Evolutionary conservation across 2,888 invertebrate genomes (phyloP), one percentile per base, ranked within the genome.

Genomic region (Conus canariensis): DNA sequence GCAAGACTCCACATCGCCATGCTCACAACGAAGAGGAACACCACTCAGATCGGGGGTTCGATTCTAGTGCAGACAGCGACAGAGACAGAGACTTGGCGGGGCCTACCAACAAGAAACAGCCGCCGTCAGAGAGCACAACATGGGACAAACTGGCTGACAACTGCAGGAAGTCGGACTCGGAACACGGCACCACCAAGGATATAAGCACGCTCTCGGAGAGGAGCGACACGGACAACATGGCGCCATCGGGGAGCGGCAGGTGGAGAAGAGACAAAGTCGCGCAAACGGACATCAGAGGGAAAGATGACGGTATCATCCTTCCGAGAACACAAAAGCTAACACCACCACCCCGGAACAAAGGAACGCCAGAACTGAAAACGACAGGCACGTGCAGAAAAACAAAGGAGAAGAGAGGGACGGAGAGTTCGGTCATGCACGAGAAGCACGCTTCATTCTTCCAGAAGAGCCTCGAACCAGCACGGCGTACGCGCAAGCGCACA

Each of bases 401-500:
- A 74, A 16, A 19, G 22, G 12, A 56, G 58, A 14, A 83, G 83
- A 83, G 8, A 19, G 7, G 30, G 56, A 19, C 10, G 10, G 19
- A 22, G 83, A 56, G 5, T 14, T 16, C 0, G 7, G 83, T 83
- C 58, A 9, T 4, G 12, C 77, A 80, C 12, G 45, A 80, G 14
- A 80, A 80, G 8, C 10, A 45, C 25, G 77, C 16, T 16, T 16
- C 45, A 2, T 25, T 22, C 5, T 58, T 58, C 9, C 56, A 4
- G 58, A 83, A 22, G 83, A n/a, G 83, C 16, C 58, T 58, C 83
- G 83, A 10, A 19, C 25, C 56, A 19, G 25, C 58, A 22, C 83
- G 7, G 56, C 83, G 22, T 30, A 22, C 10, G 56, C 58, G 83
- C 83, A n/a, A 56, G 83, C 83, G 58, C 77, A 88, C 90, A 88